Evolutionary conservation across 2,888 invertebrate genomes (phyloP).

Genomic region (Sphinx pinastri): DNA sequence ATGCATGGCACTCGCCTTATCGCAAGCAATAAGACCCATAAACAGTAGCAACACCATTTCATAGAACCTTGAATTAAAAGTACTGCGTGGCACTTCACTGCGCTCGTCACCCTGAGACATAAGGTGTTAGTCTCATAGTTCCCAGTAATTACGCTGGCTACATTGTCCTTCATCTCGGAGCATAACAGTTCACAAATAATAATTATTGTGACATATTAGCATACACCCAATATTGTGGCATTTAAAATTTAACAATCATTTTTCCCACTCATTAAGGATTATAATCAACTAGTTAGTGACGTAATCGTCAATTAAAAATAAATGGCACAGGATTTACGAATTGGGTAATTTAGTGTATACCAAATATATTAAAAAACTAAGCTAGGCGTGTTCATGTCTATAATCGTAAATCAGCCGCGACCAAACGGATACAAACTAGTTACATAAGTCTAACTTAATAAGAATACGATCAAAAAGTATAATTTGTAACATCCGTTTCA

Average conservation of each 20-base stretch:
- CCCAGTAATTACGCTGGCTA: too few relatives aligned
- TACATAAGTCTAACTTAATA: not conserved
- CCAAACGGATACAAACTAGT: slow-evolving; percentile 24
- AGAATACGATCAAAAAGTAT: slow-evolving; percentile 5
- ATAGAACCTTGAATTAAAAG: too few relatives aligned
- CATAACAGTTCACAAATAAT: too few relatives aligned
- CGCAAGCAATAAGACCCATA: too few relatives aligned
- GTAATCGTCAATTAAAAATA: not conserved
- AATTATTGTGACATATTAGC: not conserved
- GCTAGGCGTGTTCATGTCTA: not conserved
- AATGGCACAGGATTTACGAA: not conserved
- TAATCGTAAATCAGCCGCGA: slow-evolving; percentile 22
- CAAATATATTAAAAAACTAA: not conserved
- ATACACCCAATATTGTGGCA: not conserved
- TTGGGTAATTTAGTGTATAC: not conserved
- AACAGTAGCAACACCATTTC: too few relatives aligned
- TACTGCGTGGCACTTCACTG: too few relatives aligned
- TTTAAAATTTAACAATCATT: not conserved
- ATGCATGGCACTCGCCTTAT: too few relatives aligned
- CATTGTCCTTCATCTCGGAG: too few relatives aligned
- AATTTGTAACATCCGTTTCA: slow-evolving; percentile 47
- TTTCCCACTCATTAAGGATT: not conserved
- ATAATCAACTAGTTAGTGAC: not conserved
- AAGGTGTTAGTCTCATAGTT: too few relatives aligned
- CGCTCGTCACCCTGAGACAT: too few relatives aligned